A percentile compares a stretch with the other conserved stretches of the same genome.
phyloP scores from a whole-genome alignment of 2,888 invertebrate genomes.

The Hemaris fuciformis region DNA sequence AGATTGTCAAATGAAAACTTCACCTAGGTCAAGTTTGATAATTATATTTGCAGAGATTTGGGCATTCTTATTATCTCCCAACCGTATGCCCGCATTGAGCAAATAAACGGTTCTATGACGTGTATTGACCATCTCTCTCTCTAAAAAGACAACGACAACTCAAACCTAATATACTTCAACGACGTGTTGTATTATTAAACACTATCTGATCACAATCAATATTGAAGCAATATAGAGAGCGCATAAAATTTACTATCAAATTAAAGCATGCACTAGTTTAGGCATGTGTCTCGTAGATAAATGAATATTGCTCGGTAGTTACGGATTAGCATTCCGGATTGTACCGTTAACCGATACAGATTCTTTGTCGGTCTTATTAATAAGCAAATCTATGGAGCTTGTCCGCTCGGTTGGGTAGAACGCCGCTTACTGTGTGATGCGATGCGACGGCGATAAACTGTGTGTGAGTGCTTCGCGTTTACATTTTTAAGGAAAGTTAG shows the following conservation, averaged over 20 bases:
- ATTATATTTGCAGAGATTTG: no score
- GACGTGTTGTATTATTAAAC: conserved; percentile 6
- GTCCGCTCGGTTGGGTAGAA: conserved; percentile 22
- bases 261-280: conserved; percentile 18
- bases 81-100: neutral
- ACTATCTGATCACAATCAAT: conserved; percentile 13
- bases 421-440: conserved; percentile 2
- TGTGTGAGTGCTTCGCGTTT: no score
- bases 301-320: conserved; percentile 57
- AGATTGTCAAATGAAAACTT: no score
- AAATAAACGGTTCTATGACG: no score
- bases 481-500: no score
- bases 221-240: conserved; percentile 14
- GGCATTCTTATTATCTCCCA: no score
- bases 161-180: neutral
- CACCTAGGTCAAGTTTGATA: no score
- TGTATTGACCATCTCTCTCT: no score
- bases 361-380: conserved; percentile 72
- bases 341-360: conserved; percentile 64
- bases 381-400: conserved; percentile 69
- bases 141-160: neutral
- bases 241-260: conserved; percentile 17
- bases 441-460: neutral
- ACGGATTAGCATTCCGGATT: conserved; percentile 55
- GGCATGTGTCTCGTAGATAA: conserved; percentile 43